phyloP scores from a whole-genome alignment of 2,888 invertebrate species.

The Uloborus plumipes region DNA sequence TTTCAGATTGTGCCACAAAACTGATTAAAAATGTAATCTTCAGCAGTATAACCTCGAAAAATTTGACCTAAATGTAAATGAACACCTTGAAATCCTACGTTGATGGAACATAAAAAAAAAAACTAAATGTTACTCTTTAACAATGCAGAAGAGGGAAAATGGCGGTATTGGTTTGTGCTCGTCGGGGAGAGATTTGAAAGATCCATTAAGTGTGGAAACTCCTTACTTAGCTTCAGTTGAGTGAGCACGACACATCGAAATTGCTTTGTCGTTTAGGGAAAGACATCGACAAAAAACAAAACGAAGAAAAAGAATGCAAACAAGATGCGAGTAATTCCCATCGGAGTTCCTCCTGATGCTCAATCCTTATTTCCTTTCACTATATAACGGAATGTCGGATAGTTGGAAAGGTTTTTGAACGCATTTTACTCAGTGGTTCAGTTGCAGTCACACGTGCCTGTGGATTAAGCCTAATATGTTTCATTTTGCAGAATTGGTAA shows the following conservation, averaged over 20 bases:
- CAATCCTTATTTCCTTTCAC: slow-evolving; percentile 50
- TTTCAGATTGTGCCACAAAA: too few species aligned
- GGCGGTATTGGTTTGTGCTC: too few species aligned
- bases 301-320: not conserved
- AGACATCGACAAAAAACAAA: slow-evolving; percentile 24
- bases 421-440: not conserved
- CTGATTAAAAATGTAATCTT: too few species aligned
- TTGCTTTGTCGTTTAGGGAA: slow-evolving; percentile 37
- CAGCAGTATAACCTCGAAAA: too few species aligned
- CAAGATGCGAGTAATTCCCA: slow-evolving; percentile 27
- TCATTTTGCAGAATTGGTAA: too few species aligned
- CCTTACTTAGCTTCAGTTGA: slow-evolving; percentile 16
- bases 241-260: slow-evolving; percentile 29
- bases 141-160: too few species aligned
- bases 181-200: too few species aligned
- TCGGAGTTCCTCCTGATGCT: slow-evolving; percentile 37
- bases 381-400: slow-evolving; percentile 34
- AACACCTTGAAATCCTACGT: too few species aligned
- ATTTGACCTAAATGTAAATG: too few species aligned
- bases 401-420: slow-evolving; percentile 1
- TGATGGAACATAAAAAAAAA: too few species aligned
- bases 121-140: too few species aligned
- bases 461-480: too few species aligned
- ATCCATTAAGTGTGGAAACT: not conserved
- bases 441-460: not conserved